Evolutionary conservation across 2,888 invertebrate genomes (phyloP).

Genomic region (Bembecia ichneumoniformis): DNA sequence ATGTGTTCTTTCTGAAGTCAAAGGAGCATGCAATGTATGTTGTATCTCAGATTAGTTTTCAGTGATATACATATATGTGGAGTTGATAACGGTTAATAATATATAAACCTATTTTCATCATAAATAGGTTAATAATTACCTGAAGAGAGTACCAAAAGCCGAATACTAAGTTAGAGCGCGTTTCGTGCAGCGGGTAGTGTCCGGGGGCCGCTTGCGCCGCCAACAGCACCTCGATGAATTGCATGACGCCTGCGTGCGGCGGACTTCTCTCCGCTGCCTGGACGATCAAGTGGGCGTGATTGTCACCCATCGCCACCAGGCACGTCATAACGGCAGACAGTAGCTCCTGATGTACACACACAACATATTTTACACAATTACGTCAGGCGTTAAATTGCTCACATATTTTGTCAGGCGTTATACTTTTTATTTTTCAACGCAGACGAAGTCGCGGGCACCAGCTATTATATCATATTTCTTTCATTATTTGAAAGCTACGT

Average conservation of each 20-base stretch:
- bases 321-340: conserved; percentile 77
- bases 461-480: no score
- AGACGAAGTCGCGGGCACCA: no score
- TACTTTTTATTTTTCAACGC: no score
- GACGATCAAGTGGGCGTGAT: conserved; percentile 73
- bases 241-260: conserved; percentile 22
- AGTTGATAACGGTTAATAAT: no score
- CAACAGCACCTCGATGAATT: conserved; percentile 81
- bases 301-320: conserved; percentile 79
- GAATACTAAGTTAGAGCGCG: conserved; percentile 86
- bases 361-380: no score
- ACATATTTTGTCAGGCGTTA: no score
- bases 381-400: no score
- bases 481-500: no score
- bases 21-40: no score
- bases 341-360: conserved; percentile 72
- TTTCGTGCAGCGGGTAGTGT: conserved; percentile 90
- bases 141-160: conserved; percentile 95
- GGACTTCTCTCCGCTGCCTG: conserved; percentile 27
- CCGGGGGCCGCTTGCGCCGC: conserved; percentile 85
- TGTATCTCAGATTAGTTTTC: neutral
- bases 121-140: conserved; percentile 60
- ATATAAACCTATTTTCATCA: no score
- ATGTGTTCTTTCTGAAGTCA: no score
- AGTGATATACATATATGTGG: neutral